Evolutionary conservation across 2,113 vertebrate species (phyloP), one percentile per base, ranked within the genome.

Genomic region (Apteryx owenii): DNA sequence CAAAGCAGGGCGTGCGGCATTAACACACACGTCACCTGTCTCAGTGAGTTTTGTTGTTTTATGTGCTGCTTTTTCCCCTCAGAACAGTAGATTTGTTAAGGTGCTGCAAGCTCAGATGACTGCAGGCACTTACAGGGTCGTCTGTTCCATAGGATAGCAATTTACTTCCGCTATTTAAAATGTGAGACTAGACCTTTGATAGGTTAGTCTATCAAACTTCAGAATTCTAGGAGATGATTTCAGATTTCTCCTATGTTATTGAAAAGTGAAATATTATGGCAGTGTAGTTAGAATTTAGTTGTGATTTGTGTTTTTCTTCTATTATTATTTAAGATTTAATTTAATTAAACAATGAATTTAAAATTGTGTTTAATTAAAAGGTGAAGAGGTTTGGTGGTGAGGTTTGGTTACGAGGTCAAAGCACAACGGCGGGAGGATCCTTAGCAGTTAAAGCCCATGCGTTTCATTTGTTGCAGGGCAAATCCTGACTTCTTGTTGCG

Each of bases 381-480:
- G 1, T 31, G 12, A 17, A 56, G 44, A 36, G 8, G 13, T 69
- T 85, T 79, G 20, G 15, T 79, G 20, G 15, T 66, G 31, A 36
- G 42, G n/a, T 88, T 90, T 78, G 46, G 40, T n/a, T 56, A 5
- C 19, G 26, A 61, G 53, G 40, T 48, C 50, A 23, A 20, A 56
- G 15, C 9, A 0, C 6, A 23, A 40, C 48, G 18, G 10, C 5
- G 28, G 73, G 40, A 65, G 38, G n/a, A 51, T 61, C 50, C 72
- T 92, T 54, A 12, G 62, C 9, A 18, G 20, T 36, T 68, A n/a
- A 50, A 84, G 36, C 40, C 73, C 0, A 0, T 19, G 23, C 10
- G 1, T 61, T 88, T 65, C 25, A 22, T 44, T 38, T 44, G 28
- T 23, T 76, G 5, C 23, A 11, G 50, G 48, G 54, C 29, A 77